These are phyloP conservation scores for Orthosia cruda DNA, from an alignment of 2,888 invertebrate genomes.

Conservation along the genomic window DNA sequence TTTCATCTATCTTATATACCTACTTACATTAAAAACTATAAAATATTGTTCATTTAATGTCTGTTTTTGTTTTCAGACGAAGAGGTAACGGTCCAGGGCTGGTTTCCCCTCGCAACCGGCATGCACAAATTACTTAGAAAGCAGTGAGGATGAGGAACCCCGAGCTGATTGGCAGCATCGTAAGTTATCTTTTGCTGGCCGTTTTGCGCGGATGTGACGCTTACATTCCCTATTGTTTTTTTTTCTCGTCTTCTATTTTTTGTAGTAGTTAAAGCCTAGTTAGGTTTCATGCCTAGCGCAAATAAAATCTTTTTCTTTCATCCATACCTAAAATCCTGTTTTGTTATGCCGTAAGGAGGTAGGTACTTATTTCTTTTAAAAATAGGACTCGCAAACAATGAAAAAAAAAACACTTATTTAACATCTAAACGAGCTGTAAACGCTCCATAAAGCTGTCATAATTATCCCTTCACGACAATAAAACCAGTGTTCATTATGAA, in stretches of 20 bases:
- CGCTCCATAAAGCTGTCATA: slow-evolving; percentile 40
- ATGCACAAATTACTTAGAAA: slow-evolving; percentile 96
- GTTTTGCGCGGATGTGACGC: no score
- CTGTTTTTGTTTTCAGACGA: slow-evolving; percentile 91
- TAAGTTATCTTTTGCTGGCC: slow-evolving; percentile 84
- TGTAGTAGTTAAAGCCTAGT: no score
- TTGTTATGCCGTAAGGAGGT: no score
- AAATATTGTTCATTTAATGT: not conserved
- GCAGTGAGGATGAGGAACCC: slow-evolving; percentile 94
- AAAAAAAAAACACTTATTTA: slow-evolving; percentile 23
- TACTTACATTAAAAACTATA: not conserved
- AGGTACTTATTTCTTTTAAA: not conserved
- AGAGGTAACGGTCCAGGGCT: slow-evolving; percentile 93
- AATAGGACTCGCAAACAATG: not conserved
- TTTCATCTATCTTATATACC: no score
- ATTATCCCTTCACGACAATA: slow-evolving; percentile 56
- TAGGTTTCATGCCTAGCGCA: no score
- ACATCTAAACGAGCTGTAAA: slow-evolving; percentile 42
- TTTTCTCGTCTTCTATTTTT: no score
- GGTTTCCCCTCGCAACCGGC: slow-evolving; percentile 94
- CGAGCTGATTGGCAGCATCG: slow-evolving; percentile 96
- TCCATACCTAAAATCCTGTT: no score
- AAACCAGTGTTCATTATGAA: slow-evolving; percentile 56
- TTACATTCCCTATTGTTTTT: no score
- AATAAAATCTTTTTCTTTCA: no score